Evolutionary conservation across 1,140 invertebrate genomes (phyloP).

Genomic region (Bicyclus anynana): DNA sequence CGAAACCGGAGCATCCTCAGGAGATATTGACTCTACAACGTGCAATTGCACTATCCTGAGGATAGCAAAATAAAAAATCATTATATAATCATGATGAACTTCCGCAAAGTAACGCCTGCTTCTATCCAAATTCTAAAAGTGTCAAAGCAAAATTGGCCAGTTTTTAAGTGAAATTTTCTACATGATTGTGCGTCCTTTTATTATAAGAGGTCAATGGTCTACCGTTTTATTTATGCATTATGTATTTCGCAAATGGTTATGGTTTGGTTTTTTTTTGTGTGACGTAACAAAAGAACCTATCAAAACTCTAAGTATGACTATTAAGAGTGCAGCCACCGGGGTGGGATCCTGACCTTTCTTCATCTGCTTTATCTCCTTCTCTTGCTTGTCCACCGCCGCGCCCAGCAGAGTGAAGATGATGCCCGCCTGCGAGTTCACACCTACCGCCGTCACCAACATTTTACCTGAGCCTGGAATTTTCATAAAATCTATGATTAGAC

Average conservation of each 20-base stretch:
- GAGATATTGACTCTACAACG: not conserved
- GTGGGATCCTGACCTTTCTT: conserved; percentile 87
- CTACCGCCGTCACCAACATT: conserved; percentile 99
- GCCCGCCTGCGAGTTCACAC: conserved; percentile 99
- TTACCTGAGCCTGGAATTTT: conserved; percentile 91
- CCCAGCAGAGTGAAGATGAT: conserved; percentile 99
- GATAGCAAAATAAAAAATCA: too few species aligned
- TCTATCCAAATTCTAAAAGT: too few species aligned
- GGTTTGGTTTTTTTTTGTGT: too few species aligned
- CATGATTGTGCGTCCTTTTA: too few species aligned
- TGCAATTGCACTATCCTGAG: too few species aligned
- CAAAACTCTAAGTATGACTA: not conserved
- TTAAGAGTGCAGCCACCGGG: conserved; percentile 8
- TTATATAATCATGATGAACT: too few species aligned
- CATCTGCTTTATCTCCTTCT: conserved; percentile 94
- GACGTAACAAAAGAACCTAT: not conserved
- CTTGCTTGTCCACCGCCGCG: conserved; percentile 94
- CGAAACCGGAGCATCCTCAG: too few species aligned
- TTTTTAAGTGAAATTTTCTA: too few species aligned
- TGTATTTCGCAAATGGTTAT: too few species aligned
- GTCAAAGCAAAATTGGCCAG: too few species aligned
- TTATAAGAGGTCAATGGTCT: too few species aligned
- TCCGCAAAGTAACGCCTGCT: too few species aligned
- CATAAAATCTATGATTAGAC: not conserved
- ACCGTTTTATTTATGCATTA: not conserved